These are phyloP conservation scores for Silvanus unidentatus DNA, from an alignment of 2,888 invertebrate genomes.

Conservation along the genomic window DNA sequence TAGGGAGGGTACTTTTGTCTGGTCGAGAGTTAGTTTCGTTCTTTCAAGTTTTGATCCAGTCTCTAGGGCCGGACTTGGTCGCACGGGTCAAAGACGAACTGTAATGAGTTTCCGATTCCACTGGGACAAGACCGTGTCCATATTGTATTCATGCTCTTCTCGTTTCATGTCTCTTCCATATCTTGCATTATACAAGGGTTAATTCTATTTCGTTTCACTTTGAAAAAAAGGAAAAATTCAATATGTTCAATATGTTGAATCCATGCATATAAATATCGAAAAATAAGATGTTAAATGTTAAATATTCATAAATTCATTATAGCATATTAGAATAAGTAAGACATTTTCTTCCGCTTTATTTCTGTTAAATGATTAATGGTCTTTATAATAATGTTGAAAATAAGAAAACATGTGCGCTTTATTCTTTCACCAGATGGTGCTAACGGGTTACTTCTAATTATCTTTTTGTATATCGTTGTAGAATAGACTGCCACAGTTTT, in stretches of 20 bases:
- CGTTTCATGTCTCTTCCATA: background rate
- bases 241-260: too few species aligned
- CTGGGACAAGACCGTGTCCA: conserved; percentile 35
- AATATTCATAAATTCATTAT: too few species aligned
- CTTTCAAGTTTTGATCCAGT: conserved; percentile 38
- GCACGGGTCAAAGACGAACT: conserved; percentile 44
- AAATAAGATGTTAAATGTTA: too few species aligned
- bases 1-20: conserved; percentile 23
- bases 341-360: background rate
- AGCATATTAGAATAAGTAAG: too few species aligned
- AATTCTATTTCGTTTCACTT: background rate
- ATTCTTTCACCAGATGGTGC: conserved; percentile 13
- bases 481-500: background rate
- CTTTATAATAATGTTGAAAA: conserved; percentile 10
- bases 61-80: conserved; percentile 38
- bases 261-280: too few species aligned
- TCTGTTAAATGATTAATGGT: conserved; percentile 7
- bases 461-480: conserved; percentile 1
- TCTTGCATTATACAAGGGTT: background rate
- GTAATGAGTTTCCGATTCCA: conserved; percentile 47
- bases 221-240: background rate
- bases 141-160: conserved; percentile 29
- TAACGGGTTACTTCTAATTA: conserved; percentile 15
- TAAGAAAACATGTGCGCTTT: conserved; percentile 11
- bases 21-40: conserved; percentile 24